phyloP scores from a whole-genome alignment of 2,888 invertebrate genomes.

The Acleris cristana region DNA sequence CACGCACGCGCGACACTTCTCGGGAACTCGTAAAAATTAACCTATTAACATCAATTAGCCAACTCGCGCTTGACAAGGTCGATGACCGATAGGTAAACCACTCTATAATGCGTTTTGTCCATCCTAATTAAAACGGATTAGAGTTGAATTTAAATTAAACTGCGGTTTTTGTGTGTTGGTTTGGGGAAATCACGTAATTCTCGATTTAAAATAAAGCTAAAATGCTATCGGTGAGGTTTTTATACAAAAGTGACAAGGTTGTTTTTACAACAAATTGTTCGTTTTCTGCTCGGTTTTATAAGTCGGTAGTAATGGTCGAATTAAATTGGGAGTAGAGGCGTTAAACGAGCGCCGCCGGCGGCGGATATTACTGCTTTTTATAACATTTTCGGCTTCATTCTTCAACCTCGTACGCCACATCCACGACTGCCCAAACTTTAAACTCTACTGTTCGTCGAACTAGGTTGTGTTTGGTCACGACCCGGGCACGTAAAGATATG shows the following conservation, averaged over 20 bases:
- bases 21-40: constrained; percentile 63
- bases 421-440: too few relatives aligned
- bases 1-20: constrained; percentile 37
- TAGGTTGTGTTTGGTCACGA: background rate
- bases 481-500: background rate
- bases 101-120: background rate
- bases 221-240: constrained; percentile 15
- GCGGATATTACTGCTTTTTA: constrained; percentile 24
- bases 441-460: background rate
- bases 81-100: constrained; percentile 46
- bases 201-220: constrained; percentile 22
- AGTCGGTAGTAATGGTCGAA: constrained; percentile 50
- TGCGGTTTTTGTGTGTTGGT: background rate
- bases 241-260: constrained; percentile 18
- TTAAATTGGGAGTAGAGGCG: constrained; percentile 56
- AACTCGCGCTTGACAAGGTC: constrained; percentile 41
- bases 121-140: constrained; percentile 2
- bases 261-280: background rate
- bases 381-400: constrained; percentile 16
- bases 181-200: constrained; percentile 33
- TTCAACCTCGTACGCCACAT: too few relatives aligned
- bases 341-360: constrained; percentile 34
- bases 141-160: constrained; percentile 1
- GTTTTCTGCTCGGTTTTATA: constrained; percentile 11
- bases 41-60: constrained; percentile 72